Percentiles rank a stretch among this genome's conserved stretches.
phyloP scores from a whole-genome alignment of 1,140 invertebrate species.

The Sitobion miscanthi region DNA sequence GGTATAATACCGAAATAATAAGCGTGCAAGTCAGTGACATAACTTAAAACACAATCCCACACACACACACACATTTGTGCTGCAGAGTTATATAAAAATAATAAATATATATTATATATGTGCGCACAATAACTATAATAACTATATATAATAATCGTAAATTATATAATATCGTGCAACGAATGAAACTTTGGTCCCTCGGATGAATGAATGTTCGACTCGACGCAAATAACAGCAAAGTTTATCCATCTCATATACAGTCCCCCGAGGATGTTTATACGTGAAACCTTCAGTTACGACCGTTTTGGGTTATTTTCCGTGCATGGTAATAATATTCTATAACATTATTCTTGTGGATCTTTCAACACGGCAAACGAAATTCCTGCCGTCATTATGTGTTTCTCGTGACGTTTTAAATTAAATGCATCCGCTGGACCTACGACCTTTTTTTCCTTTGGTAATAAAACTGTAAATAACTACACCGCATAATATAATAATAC shows the following conservation, averaged over 20 bases:
- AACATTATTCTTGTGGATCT: neutral
- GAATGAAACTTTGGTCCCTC: slow-evolving; percentile 13
- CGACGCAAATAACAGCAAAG: slow-evolving; percentile 26
- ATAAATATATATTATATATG: neutral
- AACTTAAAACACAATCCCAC: neutral
- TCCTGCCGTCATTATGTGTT: neutral
- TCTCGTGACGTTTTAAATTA: neutral
- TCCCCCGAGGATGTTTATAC: slow-evolving; percentile 45
- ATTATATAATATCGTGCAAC: slow-evolving; percentile 19
- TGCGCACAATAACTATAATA: neutral
- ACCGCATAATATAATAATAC: neutral
- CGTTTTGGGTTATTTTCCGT: slow-evolving; percentile 17
- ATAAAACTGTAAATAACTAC: neutral
- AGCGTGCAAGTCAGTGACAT: neutral
- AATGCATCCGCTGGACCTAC: neutral
- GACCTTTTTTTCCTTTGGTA: neutral
- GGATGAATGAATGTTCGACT: slow-evolving; percentile 22
- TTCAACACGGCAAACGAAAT: neutral
- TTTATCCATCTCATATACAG: slow-evolving; percentile 30
- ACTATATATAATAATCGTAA: slow-evolving; percentile 10
- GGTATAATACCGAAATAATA: neutral
- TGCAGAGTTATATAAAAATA: neutral
- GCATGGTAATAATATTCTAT: neutral
- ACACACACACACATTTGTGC: neutral
- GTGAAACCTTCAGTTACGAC: slow-evolving; percentile 28